These are phyloP conservation scores for Melieria omissa DNA, from an alignment of 2,888 invertebrate genomes.

Conservation along the genomic window DNA sequence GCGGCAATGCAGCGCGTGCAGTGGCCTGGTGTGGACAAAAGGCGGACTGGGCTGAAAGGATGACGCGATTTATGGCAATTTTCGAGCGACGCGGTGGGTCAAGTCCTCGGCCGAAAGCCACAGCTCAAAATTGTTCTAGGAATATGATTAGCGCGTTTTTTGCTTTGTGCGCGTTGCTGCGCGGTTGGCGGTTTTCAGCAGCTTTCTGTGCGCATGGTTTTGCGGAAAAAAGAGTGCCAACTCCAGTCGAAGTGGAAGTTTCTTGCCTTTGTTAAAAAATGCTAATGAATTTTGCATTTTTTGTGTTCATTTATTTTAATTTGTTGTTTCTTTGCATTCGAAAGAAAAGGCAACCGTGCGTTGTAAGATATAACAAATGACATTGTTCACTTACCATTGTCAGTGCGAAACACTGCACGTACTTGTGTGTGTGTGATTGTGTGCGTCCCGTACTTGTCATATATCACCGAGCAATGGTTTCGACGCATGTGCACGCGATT, in stretches of 20 bases:
- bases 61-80: slow-evolving; percentile 23
- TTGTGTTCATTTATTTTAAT: slow-evolving; percentile 22
- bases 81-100: slow-evolving; percentile 21
- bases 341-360: not conserved
- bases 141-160: slow-evolving; percentile 14
- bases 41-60: slow-evolving; percentile 20
- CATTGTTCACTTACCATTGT: slow-evolving; percentile 7
- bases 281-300: slow-evolving; percentile 31
- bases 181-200: too few relatives aligned
- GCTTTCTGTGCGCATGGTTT: too few relatives aligned
- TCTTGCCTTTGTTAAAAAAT: not conserved
- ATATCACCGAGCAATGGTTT: too few relatives aligned
- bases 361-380: slow-evolving; percentile 17
- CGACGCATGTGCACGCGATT: slow-evolving; percentile 3
- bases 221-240: too few relatives aligned
- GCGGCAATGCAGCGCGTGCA: slow-evolving; percentile 12
- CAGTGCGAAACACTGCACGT: not conserved
- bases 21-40: slow-evolving; percentile 29
- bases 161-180: too few relatives aligned
- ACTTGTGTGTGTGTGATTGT: not conserved
- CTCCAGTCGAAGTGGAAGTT: too few relatives aligned
- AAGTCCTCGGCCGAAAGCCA: slow-evolving; percentile 4
- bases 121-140: slow-evolving; percentile 31
- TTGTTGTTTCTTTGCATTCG: slow-evolving; percentile 11
- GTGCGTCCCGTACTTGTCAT: not conserved